phyloP scores from a whole-genome alignment of 2,888 invertebrate species.

The Synergus japonicus region DNA sequence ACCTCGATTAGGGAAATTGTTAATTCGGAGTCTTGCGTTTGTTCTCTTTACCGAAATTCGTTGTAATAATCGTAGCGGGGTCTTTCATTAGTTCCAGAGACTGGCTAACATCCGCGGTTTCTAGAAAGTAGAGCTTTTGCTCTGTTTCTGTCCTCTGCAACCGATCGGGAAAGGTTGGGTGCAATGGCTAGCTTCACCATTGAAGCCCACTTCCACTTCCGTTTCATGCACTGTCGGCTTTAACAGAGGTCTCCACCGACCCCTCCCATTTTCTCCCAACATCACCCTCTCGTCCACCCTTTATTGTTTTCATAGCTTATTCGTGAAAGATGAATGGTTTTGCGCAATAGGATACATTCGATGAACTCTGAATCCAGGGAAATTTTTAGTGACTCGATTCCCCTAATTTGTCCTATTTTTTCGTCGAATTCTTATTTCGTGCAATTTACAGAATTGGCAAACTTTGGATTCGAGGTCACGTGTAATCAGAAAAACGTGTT shows the following conservation, averaged over 20 bases:
- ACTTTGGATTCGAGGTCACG: not conserved
- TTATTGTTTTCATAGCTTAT: constrained; percentile 47
- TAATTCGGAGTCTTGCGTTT: constrained; percentile 10
- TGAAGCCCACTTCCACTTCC: constrained; percentile 54
- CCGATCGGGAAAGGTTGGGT: constrained; percentile 8
- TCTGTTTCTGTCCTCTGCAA: constrained; percentile 26
- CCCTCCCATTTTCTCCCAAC: constrained; percentile 43
- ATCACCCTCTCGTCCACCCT: constrained; percentile 44
- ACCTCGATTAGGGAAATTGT: not conserved
- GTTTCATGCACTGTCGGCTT: constrained; percentile 57
- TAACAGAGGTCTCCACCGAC: constrained; percentile 48
- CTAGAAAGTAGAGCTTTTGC: constrained; percentile 30
- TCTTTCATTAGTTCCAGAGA: constrained; percentile 53
- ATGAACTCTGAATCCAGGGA: constrained; percentile 10
- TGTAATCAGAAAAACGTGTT: constrained; percentile 18
- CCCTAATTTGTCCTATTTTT: not conserved
- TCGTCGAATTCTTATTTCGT: not conserved
- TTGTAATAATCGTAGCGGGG: constrained; percentile 41
- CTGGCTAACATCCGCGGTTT: constrained; percentile 9
- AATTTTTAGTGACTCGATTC: not conserved
- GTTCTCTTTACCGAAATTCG: constrained; percentile 40
- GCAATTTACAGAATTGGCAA: too few species aligned
- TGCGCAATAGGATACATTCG: constrained; percentile 20
- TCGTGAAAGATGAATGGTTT: constrained; percentile 17
- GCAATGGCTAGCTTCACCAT: constrained; percentile 40